Percentiles rank a stretch among this genome's conserved stretches.
phyloP scores from a whole-genome alignment of 2,113 vertebrate genomes.

The Cololabis saira region DNA sequence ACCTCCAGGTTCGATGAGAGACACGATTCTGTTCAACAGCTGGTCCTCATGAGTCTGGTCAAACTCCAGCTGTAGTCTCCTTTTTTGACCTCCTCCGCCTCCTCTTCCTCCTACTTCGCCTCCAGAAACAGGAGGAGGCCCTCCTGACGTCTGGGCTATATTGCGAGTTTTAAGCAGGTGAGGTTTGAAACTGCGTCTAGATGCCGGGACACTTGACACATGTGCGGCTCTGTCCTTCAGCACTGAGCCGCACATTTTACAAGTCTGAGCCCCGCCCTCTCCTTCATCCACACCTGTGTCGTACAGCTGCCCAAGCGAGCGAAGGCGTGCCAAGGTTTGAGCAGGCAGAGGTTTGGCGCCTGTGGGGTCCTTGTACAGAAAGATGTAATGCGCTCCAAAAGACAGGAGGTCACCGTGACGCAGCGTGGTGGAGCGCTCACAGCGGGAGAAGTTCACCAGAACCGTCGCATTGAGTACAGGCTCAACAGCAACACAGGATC shows the following conservation, averaged over 20 bases:
- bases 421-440: conserved; percentile 84
- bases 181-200: conserved; percentile 57
- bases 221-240: conserved; percentile 69
- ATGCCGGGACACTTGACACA: conserved; percentile 22
- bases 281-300: conserved; percentile 56
- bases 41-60: conserved; percentile 86
- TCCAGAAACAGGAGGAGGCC: conserved; percentile 27
- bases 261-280: conserved; percentile 67
- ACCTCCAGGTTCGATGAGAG: conserved; percentile 88
- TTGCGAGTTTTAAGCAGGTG: conserved; percentile 57
- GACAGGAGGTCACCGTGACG: conserved; percentile 93
- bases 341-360: conserved; percentile 86
- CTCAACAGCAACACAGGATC: conserved; percentile 75
- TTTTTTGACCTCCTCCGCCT: conserved; percentile 74
- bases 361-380: conserved; percentile 92
- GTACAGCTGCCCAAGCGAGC: conserved; percentile 74
- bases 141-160: conserved; percentile 11
- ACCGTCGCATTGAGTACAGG: conserved; percentile 85
- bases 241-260: conserved; percentile 84
- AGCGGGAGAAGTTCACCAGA: conserved; percentile 88
- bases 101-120: conserved; percentile 51
- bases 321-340: conserved; percentile 86
- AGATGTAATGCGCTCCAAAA: conserved; percentile 92
- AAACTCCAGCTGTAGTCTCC: conserved; percentile 88
- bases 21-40: conserved; percentile 88